A percentile compares a stretch with the other conserved stretches of the same genome.
Evolutionary conservation across 92 coral and sea anemone species (phyloP).

Genomic region (Nematostella vectensis): DNA sequence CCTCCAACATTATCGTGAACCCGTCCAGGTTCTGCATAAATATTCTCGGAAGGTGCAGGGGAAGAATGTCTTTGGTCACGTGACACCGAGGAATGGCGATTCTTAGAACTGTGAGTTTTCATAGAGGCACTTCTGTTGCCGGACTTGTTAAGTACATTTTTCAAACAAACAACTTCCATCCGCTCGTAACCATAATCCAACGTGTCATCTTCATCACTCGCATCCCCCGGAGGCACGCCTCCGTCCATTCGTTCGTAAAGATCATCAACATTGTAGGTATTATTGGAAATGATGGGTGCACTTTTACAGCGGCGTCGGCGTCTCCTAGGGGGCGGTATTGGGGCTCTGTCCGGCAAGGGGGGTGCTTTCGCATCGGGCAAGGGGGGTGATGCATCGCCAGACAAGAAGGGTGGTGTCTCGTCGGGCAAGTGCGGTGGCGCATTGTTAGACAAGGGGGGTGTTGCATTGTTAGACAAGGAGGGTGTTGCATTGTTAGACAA

Average conservation of each 20-base stretch:
- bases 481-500: background rate
- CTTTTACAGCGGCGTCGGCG: background rate
- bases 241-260: background rate
- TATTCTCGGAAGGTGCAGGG: no score
- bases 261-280: background rate
- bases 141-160: no score
- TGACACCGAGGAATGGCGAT: no score
- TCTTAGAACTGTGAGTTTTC: no score
- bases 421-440: background rate
- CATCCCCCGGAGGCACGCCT: background rate
- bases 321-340: background rate
- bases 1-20: no score
- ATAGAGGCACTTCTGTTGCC: no score
- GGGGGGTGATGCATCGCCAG: background rate
- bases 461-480: no score
- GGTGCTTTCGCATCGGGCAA: no score
- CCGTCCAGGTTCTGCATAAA: no score
- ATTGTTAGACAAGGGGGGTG: background rate
- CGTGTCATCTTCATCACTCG: no score
- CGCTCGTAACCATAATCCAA: background rate
- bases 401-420: background rate
- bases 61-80: no score
- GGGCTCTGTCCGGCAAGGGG: background rate
- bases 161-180: no score
- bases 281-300: background rate